Base-by-base conservation (phyloP, 2,797 vertebrate species). In the Falco novaeseelandiae region DNA sequence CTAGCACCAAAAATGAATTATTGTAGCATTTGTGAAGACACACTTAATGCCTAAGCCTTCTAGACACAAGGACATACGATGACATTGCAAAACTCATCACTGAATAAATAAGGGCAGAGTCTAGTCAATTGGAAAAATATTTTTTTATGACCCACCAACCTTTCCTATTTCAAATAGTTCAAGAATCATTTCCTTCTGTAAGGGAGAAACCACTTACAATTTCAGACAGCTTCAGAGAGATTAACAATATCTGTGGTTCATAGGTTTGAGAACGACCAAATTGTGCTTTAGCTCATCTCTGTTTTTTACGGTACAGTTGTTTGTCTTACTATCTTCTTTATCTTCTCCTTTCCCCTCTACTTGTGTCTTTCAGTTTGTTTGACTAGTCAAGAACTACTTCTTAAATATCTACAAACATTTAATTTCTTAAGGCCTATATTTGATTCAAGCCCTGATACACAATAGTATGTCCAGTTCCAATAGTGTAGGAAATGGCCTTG, bases 81-180 rank as follows among this genome's bases (percentile, higher is more conserved):
- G 26, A 26, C 67, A 62, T 74, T 95, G 89, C 30, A 55, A 38
- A 93, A 83, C 63, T 89, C 70, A 63, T 94, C 65, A 22, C n/a
- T 4, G 25, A 36, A 14, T 94, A 83, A 89, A 19, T 62, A 72
- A 90, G 29, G 46, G 32, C 74, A 36, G 36, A 80, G 57, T 74
- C 40, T 62, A 89, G 83, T 87, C 88, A 94, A 73, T 30, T 87
- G 78, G 87, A 80, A 96, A 96, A 93, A 90, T 70, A 57, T 10
- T 84, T 86, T 94, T 93, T 89, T 12, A 66, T 88, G 49, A 20
- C 65, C 13, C 34, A 58, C 82, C 27, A 74, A 27, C 25, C 46
- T 71, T 80, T 93, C 14, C 10, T 71, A 36, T 91, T 97, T 91
- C 61, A 80, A 72, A 93, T 92, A 55, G 23, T 73, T 89, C 29